Evolutionary conservation across 2,113 vertebrate genomes (phyloP).

Genomic region (Tupaia tana): DNA sequence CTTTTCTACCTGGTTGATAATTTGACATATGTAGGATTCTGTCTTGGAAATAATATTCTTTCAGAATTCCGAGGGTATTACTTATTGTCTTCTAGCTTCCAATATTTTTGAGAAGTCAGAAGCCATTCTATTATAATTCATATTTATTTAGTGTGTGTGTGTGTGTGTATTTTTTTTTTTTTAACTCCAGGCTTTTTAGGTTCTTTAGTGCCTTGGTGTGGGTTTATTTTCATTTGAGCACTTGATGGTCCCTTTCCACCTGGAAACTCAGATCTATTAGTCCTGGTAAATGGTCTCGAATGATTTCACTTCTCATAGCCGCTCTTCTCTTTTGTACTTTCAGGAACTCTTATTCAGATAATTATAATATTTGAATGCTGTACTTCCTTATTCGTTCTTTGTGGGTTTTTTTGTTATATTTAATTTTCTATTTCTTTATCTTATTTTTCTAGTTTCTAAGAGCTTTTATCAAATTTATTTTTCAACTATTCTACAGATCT

Average conservation of each 20-base stretch:
- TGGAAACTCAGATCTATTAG: neutral
- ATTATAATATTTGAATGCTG: neutral
- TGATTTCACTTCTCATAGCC: neutral
- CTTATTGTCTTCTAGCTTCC: neutral
- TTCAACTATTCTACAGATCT: neutral
- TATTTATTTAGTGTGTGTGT: neutral
- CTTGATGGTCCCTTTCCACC: neutral
- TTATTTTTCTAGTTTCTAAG: neutral
- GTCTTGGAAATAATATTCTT: neutral
- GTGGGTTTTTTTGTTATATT: neutral
- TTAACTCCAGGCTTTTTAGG: neutral
- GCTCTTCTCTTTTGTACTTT: neutral
- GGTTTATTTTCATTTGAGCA: neutral
- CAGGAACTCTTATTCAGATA: neutral
- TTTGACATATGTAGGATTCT: neutral
- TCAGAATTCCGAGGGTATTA: neutral
- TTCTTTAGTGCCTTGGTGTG: neutral
- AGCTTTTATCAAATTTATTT: neutral
- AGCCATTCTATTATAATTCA: neutral
- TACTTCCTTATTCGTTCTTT: neutral
- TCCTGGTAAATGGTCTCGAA: neutral
- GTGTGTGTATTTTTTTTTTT: neutral
- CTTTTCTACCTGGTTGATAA: neutral
- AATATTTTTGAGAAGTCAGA: slow-evolving; percentile 23
- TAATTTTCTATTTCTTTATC: neutral